These are phyloP conservation scores for Geopemphigus sp. DNA, from an alignment of 1,140 invertebrate species.

Conservation along the genomic window DNA sequence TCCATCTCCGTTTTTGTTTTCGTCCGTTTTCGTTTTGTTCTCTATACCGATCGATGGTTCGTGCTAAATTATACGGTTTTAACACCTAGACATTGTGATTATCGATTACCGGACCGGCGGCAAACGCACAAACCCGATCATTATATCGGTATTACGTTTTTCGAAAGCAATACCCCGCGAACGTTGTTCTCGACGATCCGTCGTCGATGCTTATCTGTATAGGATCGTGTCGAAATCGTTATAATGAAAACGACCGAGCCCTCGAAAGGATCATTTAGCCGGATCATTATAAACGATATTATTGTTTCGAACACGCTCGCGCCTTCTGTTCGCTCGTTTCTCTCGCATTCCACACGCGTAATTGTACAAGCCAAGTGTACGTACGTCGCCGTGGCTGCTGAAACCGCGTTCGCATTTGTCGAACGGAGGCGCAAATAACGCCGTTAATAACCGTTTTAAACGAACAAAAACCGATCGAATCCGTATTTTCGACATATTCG, in stretches of 20 bases:
- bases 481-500: no score
- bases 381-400: no score
- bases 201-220: not conserved
- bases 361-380: no score
- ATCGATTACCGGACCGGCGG: slow-evolving; percentile 4
- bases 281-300: not conserved
- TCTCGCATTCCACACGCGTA: not conserved
- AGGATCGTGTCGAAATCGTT: not conserved
- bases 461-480: no score
- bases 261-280: not conserved
- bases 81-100: slow-evolving; percentile 40
- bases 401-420: no score
- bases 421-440: no score
- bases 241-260: not conserved
- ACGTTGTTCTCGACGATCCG: not conserved
- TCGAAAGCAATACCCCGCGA: not conserved
- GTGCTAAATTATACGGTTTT: slow-evolving; percentile 35
- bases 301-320: no score
- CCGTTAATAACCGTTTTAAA: no score
- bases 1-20: not conserved
- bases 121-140: slow-evolving; percentile 19
- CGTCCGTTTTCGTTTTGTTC: not conserved
- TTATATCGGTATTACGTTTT: slow-evolving; percentile 23
- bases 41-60: slow-evolving; percentile 9
- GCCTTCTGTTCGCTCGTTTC: not conserved